Evolutionary conservation across 37 sponge, comb jelly and placozoan species (phyloP).

Genomic region (Agelas oroides): DNA sequence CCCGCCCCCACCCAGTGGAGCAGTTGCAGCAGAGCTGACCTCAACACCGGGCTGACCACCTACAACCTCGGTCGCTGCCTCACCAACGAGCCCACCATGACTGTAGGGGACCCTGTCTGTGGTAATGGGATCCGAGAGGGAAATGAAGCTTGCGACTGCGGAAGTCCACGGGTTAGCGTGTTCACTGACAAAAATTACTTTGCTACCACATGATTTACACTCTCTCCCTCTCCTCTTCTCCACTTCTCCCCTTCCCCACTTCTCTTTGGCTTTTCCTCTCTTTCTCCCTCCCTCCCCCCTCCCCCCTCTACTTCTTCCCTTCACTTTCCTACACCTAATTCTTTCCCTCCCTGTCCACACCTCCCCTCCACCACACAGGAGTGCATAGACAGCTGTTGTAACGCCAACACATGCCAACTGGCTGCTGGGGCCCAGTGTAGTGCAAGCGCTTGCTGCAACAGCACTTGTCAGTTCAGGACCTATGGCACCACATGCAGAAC

Average conservation of each 20-base stretch:
- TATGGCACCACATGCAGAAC: slow-evolving; percentile 32
- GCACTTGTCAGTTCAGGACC: slow-evolving; percentile 17
- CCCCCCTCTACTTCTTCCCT: too few species aligned
- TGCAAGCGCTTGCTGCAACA: slow-evolving; percentile 44
- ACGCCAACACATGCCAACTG: slow-evolving; percentile 64
- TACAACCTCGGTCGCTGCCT: slow-evolving; percentile 16
- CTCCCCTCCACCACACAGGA: too few species aligned
- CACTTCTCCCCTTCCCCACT: too few species aligned
- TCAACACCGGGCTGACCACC: slow-evolving; percentile 1
- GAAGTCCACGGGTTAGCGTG: slow-evolving; percentile 41
- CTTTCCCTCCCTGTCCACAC: too few species aligned
- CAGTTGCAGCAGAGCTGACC: background rate
- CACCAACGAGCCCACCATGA: slow-evolving; percentile 1
- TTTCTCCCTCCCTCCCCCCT: too few species aligned
- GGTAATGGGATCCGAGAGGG: slow-evolving; percentile 72
- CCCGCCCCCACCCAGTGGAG: slow-evolving; percentile 12
- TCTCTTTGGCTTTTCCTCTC: too few species aligned
- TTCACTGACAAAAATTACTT: too few species aligned
- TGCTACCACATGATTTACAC: too few species aligned
- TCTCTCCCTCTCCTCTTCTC: too few species aligned
- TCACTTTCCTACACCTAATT: too few species aligned
- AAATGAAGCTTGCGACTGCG: slow-evolving; percentile 72
- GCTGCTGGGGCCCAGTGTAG: slow-evolving; percentile 28
- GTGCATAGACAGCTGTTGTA: slow-evolving; percentile 62
- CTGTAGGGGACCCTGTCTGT: slow-evolving; percentile 43